Evolutionary conservation across 2,888 invertebrate genomes (phyloP).

Genomic region (Panopea generosa): DNA sequence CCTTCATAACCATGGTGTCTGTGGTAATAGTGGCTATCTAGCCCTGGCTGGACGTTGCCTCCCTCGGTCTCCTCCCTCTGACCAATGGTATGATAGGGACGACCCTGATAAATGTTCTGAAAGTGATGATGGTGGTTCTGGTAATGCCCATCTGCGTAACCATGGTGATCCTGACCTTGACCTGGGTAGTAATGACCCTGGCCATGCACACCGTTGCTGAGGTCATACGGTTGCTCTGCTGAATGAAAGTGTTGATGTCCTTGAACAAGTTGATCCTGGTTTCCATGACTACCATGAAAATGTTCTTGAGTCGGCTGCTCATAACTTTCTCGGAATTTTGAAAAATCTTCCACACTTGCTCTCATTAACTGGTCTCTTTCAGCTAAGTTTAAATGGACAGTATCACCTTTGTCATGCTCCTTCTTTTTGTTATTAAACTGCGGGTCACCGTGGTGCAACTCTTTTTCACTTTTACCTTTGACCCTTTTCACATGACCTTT

Average conservation of each 20-base stretch:
- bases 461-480: constrained; percentile 26
- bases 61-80: constrained; percentile 66
- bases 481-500: constrained; percentile 4
- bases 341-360: constrained; percentile 54
- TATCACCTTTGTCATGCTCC: not conserved
- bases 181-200: constrained; percentile 47
- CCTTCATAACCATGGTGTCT: constrained; percentile 39
- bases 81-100: constrained; percentile 58
- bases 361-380: constrained; percentile 44
- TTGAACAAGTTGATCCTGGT: constrained; percentile 20
- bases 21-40: constrained; percentile 22
- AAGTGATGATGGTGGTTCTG: constrained; percentile 54
- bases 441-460: constrained; percentile 2
- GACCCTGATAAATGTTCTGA: constrained; percentile 53
- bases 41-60: constrained; percentile 44
- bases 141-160: constrained; percentile 10
- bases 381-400: not conserved
- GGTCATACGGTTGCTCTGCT: constrained; percentile 57
- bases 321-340: constrained; percentile 40
- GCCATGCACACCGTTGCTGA: constrained; percentile 30
- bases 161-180: constrained; percentile 19
- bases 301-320: constrained; percentile 29
- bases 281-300: constrained; percentile 28
- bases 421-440: constrained; percentile 26
- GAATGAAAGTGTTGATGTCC: constrained; percentile 44